Percentiles rank a stretch among this genome's conserved stretches.
Conservation (phyloP, 2,888 invertebrate genomes). For the Sinhomidia bicolor region DNA sequence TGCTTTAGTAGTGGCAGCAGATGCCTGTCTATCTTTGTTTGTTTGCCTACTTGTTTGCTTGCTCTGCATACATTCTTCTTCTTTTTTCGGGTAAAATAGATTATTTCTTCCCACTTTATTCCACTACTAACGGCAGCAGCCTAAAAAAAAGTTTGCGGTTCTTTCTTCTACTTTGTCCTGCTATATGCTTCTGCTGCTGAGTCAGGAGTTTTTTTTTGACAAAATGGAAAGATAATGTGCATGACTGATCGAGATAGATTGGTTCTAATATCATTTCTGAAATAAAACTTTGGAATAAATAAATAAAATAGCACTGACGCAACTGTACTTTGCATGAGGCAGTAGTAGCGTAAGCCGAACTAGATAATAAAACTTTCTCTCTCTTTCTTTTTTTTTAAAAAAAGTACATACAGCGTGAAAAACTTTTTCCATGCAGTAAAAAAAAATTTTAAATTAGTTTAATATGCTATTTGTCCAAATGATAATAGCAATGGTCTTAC, state of each 20-base stretch:
- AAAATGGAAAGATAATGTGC: conserved; percentile 65
- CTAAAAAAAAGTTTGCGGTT: no score
- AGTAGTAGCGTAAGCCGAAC: no score
- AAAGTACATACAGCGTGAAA: no score
- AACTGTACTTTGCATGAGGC: not conserved
- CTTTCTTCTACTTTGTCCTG: no score
- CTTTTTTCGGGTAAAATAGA: no score
- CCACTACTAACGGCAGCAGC: no score
- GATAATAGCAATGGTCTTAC: no score
- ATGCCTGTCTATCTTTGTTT: not conserved
- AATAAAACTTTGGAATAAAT: not conserved
- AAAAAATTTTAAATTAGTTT: no score
- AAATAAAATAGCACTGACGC: not conserved
- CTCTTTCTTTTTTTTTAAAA: not conserved
- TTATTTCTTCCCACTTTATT: no score
- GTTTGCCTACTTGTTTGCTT: not conserved
- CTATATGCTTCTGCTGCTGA: not conserved
- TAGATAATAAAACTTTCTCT: no score
- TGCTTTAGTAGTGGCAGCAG: not conserved
- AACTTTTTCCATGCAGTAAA: no score
- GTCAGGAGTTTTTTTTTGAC: conserved; percentile 43
- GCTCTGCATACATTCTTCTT: not conserved
- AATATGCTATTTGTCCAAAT: not conserved
- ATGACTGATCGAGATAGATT: conserved; percentile 62
- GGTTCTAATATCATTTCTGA: conserved; percentile 56